These are phyloP conservation scores for Papilio aristodemus DNA, from an alignment of 1,140 invertebrate genomes.

Conservation along the genomic window DNA sequence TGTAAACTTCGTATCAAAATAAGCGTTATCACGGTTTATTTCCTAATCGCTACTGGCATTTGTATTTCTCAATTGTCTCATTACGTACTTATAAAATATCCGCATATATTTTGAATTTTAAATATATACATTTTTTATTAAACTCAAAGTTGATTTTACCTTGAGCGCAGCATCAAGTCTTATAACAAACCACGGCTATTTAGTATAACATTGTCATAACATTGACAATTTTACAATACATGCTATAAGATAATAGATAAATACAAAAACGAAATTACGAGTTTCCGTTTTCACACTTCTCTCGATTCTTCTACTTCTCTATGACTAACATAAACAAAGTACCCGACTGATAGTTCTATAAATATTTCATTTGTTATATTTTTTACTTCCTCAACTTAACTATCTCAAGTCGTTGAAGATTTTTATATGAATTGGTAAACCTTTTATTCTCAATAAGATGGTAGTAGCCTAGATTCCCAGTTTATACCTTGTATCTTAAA, in stretches of 20 bases:
- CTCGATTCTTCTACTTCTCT: background rate
- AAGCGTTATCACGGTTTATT: too few species aligned
- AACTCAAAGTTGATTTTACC: conserved; percentile 2
- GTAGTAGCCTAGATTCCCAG: too few species aligned
- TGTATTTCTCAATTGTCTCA: too few species aligned
- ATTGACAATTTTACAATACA: background rate
- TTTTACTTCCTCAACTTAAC: too few species aligned
- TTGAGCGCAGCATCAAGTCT: background rate
- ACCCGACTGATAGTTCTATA: background rate
- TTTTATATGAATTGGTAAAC: too few species aligned
- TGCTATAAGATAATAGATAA: conserved; percentile 8
- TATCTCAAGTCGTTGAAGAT: too few species aligned
- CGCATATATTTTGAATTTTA: background rate
- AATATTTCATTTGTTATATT: too few species aligned
- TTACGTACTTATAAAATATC: too few species aligned
- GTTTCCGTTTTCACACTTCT: conserved; percentile 8
- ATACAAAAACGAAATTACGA: background rate
- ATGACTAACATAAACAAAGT: background rate
- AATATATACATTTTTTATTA: conserved; percentile 2
- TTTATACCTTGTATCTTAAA: too few species aligned
- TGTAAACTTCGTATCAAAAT: too few species aligned
- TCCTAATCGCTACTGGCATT: too few species aligned
- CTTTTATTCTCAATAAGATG: too few species aligned
- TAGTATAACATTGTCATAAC: conserved; percentile 6
- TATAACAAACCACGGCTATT: conserved; percentile 12